These are phyloP conservation scores for Rhinolophus ferrumequinum DNA, from an alignment of 2,113 vertebrate species.

Conservation along the genomic window DNA sequence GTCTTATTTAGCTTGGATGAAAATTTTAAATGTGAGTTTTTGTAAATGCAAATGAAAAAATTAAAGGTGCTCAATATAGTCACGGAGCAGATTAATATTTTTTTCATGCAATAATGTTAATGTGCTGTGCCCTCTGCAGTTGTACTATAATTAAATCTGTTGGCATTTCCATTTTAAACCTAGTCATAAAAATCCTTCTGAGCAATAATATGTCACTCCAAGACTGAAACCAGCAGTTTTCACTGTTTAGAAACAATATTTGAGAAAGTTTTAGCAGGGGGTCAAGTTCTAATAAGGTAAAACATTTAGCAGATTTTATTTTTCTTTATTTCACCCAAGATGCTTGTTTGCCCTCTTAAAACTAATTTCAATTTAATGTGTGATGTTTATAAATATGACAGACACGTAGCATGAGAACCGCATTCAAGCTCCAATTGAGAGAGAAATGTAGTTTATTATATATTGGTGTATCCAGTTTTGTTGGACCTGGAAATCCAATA, in stretches of 20 bases:
- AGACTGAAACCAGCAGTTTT: slow-evolving; percentile 58
- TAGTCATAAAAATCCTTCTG: slow-evolving; percentile 75
- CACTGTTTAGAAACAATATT: slow-evolving; percentile 66
- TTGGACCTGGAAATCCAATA: neutral
- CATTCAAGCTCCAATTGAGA: neutral
- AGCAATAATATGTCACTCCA: slow-evolving; percentile 73
- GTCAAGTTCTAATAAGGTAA: slow-evolving; percentile 62
- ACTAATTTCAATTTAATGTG: slow-evolving; percentile 53
- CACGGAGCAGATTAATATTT: slow-evolving; percentile 71
- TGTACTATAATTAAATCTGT: slow-evolving; percentile 81
- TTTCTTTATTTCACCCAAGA: slow-evolving; percentile 52
- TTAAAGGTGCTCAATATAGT: slow-evolving; percentile 52
- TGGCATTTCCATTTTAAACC: slow-evolving; percentile 77
- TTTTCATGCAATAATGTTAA: slow-evolving; percentile 56
- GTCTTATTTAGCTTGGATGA: slow-evolving; percentile 44
- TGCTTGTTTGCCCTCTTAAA: slow-evolving; percentile 60
- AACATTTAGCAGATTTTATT: slow-evolving; percentile 64
- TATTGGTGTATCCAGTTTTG: neutral
- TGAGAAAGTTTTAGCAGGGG: slow-evolving; percentile 68
- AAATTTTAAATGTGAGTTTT: slow-evolving; percentile 64
- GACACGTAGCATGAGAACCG: neutral
- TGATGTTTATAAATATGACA: slow-evolving; percentile 63
- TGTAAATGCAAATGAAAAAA: slow-evolving; percentile 72
- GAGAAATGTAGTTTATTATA: neutral
- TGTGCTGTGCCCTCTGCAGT: slow-evolving; percentile 1